Base-by-base conservation (phyloP, 2,888 invertebrate genomes). In the Zelleria hepariella region DNA sequence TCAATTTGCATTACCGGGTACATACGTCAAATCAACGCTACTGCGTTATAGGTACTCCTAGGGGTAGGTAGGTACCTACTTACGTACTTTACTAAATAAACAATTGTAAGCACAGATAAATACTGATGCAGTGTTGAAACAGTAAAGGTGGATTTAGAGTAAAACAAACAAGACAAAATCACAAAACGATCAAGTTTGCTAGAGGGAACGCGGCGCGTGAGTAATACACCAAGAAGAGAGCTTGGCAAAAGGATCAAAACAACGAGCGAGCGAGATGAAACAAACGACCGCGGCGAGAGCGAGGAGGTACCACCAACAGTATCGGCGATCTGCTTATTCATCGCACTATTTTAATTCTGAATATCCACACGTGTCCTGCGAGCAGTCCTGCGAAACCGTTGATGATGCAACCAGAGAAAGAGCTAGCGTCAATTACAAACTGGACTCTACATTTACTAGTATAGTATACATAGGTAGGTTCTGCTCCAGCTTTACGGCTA, bases 301-400 rank as follows among this genome's bases (percentile, higher is more conserved):
- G 66, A 69, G 61, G 62, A 67, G 68, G 24, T 20, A 48, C 47
- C 21, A 53, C 49, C 53, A 24, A 56, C 59, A 51, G 53, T 61
- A 60, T 61, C 59, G 61, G 58, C 60, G 62, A 61, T 73, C 69
- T 69, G 78, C 76, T 80, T 81, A 82, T 78, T 82, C 82, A 81
- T 77, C 68, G 71, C 67, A 79, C 82, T 82, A 82, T 82, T 82
- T 81, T 79, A 75, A 82, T 77, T 74, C 74, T 74, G 76, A 18
- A 73, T 42, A 76, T 75, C 72, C 77, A 77, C 77, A 76, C 80
- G 70, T 72, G 75, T 71, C 75, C 69, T 70, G 70, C 65, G 63
- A 42, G 65, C 65, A 67, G 65, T 67, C 66, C 64, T 63, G 62
- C 59, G 63, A 69, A 69, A 66, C 65, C 59, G 71, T 61, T 59